Evolutionary conservation across 2,797 vertebrate species (phyloP).

Genomic region (Agapornis canus): DNA sequence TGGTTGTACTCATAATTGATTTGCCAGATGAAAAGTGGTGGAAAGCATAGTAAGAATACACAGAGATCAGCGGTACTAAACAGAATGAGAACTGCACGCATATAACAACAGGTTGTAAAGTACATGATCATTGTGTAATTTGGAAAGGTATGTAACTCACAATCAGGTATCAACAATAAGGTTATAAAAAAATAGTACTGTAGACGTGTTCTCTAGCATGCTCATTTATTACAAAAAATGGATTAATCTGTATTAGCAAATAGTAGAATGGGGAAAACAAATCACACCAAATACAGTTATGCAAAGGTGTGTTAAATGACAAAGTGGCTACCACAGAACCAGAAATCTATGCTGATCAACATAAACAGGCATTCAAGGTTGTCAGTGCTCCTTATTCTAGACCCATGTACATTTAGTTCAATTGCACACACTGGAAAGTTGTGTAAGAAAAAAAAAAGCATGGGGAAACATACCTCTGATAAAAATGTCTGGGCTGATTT

Average conservation of each 20-base stretch:
- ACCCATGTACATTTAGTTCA: not conserved
- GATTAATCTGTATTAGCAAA: not conserved
- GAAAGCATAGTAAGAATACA: not conserved
- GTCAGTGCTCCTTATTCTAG: not conserved
- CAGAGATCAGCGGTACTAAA: not conserved
- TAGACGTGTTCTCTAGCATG: not conserved
- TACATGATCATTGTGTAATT: not conserved
- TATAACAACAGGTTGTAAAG: not conserved
- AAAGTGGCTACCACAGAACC: not conserved
- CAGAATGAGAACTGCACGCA: not conserved
- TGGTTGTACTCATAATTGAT: not conserved
- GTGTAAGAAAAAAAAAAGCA: not conserved
- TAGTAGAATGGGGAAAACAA: not conserved
- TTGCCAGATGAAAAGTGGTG: not conserved
- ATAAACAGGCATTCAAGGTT: not conserved
- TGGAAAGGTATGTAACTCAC: not conserved
- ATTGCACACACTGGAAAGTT: not conserved
- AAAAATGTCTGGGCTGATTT: conserved; percentile 98
- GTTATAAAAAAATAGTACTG: not conserved
- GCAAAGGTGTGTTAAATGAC: not conserved
- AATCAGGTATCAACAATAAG: not conserved
- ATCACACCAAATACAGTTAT: not conserved
- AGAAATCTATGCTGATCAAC: not conserved
- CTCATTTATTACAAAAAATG: not conserved
- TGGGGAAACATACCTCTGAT: conserved; percentile 89